Base-by-base conservation (phyloP, 37 sponge, comb jelly and placozoan species). In the Chondrilla cf. caribensis region DNA sequence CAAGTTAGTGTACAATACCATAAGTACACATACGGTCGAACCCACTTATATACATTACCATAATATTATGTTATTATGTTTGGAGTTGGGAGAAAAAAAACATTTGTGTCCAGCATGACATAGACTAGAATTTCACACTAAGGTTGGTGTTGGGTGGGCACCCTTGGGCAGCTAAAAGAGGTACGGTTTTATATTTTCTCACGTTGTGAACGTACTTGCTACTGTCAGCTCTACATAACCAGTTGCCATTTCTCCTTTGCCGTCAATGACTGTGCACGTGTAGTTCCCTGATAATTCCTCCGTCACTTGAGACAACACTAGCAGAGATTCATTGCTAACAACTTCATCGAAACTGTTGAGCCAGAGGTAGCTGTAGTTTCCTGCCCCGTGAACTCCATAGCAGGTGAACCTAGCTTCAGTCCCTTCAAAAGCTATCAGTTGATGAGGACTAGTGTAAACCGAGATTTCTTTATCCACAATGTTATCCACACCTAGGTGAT, bases 171-270 rank as follows among this genome's bases (percentile, higher is more conserved):
- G n/a, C n/a, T n/a, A n/a, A n/a, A n/a, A n/a, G n/a, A n/a, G n/a
- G n/a, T n/a, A n/a, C n/a, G n/a, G n/a, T n/a, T n/a, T n/a, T n/a
- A n/a, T n/a, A n/a, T n/a, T n/a, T n/a, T n/a, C n/a, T n/a, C n/a
- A n/a, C n/a, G n/a, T n/a, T n/a, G n/a, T n/a, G n/a, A n/a, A n/a
- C 76, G 18, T 73, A 73, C 76, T 73, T 39, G 41, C 24, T 21
- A 73, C 76, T 2, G 11, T 73, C 9, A 73, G 76, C 19, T 38
- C 24, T 1, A 40, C 76, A 39, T 21, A 40, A 24, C 43, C 25
- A 73, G 17, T 73, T 40, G 76, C 44, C 24, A 39, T 6, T 7
- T 1, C 7, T 43, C 76, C 76, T 5, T n/a, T 42, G 25, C 2
- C 76, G 40, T 73, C 76, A 40, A 73, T 8, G 2, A 38, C 42